Evolutionary conservation across 2,888 invertebrate genomes (phyloP), one percentile per base, ranked within the genome.

Genomic region (Caenorhabditis angaria): DNA sequence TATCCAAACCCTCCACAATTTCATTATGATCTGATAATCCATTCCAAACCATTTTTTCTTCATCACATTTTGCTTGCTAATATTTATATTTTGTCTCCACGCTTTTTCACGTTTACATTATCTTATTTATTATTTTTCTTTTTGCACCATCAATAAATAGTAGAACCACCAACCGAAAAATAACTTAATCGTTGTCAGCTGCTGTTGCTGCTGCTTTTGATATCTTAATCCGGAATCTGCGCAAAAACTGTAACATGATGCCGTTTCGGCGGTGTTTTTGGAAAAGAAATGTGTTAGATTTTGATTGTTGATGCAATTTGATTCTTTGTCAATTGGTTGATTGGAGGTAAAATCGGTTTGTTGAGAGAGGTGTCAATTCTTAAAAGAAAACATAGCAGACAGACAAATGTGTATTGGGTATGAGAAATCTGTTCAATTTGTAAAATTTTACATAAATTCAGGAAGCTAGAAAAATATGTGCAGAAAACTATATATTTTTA

Each of bases 141-240:
- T 41, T 41, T 12, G 14, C 41, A 41, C 10, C 14, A 41, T 41
- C 14, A 41, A 41, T 41, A 41, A 41, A 41, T 6, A 41, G 18
- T 32, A 14, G 10, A 41, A n/a, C n/a, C n/a, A n/a, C n/a, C n/a
- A n/a, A n/a, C n/a, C n/a, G 41, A 10, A 14, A 6, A 18, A 18
- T 41, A 41, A n/a, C n/a, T n/a, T 41, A 41, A 41, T 41, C 18
- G 41, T 41, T 41, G 41, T 41, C 41, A 41, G 41, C 41, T 41
- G 41, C 14, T 41, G 14, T 3, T 14, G 41, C 41, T 41, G 41
- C 14, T 41, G 14, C 10, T 14, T 14, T 41, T 41, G 10, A 12
- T 41, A 32, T 32, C 32, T 14, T 41, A 14, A 41, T 41, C 41
- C 14, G 3, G 18, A 41, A 41, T 41, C 41, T 41, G n/a, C n/a